Percentiles rank a stretch among this genome's conserved stretches.
Evolutionary conservation across 2,888 invertebrate species (phyloP).

Genomic region (Monoplex corrugatus): DNA sequence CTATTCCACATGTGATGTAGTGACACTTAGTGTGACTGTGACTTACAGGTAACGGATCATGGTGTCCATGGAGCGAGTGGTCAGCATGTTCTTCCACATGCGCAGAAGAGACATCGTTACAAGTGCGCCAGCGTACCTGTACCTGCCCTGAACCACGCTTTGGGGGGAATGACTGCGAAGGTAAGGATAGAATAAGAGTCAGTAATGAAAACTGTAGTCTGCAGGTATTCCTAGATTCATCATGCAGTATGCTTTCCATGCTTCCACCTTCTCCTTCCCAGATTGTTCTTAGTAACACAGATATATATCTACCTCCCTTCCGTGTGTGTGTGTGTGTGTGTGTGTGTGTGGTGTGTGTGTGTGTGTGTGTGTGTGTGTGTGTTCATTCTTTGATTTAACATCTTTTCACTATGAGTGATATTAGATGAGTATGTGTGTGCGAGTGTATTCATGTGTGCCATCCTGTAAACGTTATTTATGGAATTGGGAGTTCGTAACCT

Average conservation of each 20-base stretch:
- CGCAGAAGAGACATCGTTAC: conserved; percentile 60
- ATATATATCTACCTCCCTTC: too few species aligned
- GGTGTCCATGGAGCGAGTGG: conserved; percentile 74
- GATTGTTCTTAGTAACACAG: too few species aligned
- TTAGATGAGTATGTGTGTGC: background rate
- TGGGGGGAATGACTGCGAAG: conserved; percentile 66
- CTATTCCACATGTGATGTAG: too few species aligned
- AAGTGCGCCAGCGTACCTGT: conserved; percentile 63
- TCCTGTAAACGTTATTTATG: too few species aligned
- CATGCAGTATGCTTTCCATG: too few species aligned
- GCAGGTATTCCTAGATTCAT: too few species aligned
- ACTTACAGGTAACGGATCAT: conserved; percentile 68
- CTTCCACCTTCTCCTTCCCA: too few species aligned
- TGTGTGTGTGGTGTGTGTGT: conserved; percentile 9
- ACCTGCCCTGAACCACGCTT: conserved; percentile 66
- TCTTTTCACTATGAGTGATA: too few species aligned
- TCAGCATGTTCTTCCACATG: conserved; percentile 72
- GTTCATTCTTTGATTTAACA: too few species aligned
- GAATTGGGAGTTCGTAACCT: too few species aligned
- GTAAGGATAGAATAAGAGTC: conserved; percentile 57
- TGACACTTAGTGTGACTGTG: background rate
- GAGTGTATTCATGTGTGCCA: too few species aligned
- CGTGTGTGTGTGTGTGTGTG: background rate
- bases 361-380: conserved; percentile 25
- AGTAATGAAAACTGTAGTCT: too few species aligned